Evolutionary conservation across 1,140 invertebrate genomes (phyloP), one percentile per base, ranked within the genome.

Genomic region (Himalopsyche phryganea): DNA sequence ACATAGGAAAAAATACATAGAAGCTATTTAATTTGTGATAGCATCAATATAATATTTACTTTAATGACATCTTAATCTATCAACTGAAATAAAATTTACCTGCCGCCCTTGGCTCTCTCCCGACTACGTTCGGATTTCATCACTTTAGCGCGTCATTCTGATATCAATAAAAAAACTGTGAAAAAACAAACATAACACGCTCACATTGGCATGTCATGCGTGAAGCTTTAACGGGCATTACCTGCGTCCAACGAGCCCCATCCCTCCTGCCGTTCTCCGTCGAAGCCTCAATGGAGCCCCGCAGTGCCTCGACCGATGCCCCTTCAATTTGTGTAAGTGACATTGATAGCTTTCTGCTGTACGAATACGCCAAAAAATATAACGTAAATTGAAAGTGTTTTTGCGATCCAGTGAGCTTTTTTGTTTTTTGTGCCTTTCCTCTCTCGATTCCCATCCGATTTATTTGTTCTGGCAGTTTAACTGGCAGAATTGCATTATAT

Each of bases 291-390:
- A 10, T 44, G 20, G 23, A 41, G 47, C 52, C 45, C 57, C 46
- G 36, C 55, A 66, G 60, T 70, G 67, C 72, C 70, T 67, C 67
- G 65, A 72, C 70, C 50, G 45, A n/a, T 52, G 68, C 69, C 68
- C 70, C 71, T 72, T 76, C 75, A 76, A 75, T 77, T 76, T 74
- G 65, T 73, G 72, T 74, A 77, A 77, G 74, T 77, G 75, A 75
- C 75, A 77, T 72, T 71, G 74, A 76, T 75, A 73, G 68, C 70
- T 68, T 68, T 57, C 50, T 52, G 54, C 49, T 58, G 60, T 57
- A 61, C 19, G 60, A 44, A 53, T 52, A 48, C 54, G 49, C 50
- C 54, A 50, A 58, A 61, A 61, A 61, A 57, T 58, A 61, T 61
- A 52, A 49, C 60, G 49, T 13, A 40, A 38, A 53, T 53, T 53